These are phyloP conservation scores for Eulithis testata DNA, from an alignment of 2,888 invertebrate species.

Conservation along the genomic window DNA sequence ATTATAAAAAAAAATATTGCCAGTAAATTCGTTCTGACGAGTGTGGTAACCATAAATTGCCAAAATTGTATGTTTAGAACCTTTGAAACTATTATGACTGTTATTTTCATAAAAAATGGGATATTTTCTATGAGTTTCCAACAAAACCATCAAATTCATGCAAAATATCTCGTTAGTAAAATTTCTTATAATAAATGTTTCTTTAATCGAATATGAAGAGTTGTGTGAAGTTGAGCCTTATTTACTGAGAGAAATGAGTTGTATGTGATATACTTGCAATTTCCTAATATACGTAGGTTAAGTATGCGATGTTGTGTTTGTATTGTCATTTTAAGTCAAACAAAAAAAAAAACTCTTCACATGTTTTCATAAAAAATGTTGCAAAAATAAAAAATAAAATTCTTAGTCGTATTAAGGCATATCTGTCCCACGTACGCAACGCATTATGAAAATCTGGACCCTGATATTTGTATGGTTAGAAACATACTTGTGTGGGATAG, in stretches of 20 bases:
- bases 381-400: too few relatives aligned
- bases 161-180: too few relatives aligned
- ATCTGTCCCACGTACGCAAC: too few relatives aligned
- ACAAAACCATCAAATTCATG: too few relatives aligned
- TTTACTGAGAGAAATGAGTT: constrained; percentile 40
- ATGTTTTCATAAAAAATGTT: too few relatives aligned
- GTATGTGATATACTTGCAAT: constrained; percentile 52
- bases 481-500: too few relatives aligned
- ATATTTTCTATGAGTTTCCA: neutral
- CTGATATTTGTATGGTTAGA: too few relatives aligned
- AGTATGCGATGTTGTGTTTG: constrained; percentile 13
- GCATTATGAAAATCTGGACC: too few relatives aligned
- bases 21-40: neutral
- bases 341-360: neutral
- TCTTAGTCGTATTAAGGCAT: too few relatives aligned
- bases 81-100: neutral
- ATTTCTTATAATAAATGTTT: too few relatives aligned
- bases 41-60: constrained; percentile 14
- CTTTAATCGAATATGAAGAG: constrained; percentile 9
- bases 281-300: constrained; percentile 34
- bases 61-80: constrained; percentile 15
- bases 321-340: constrained; percentile 2
- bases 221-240: constrained; percentile 35
- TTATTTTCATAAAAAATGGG: neutral
- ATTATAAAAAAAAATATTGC: neutral